Evolutionary conservation across 2,113 vertebrate genomes (phyloP), one percentile per base, ranked within the genome.

Genomic region (Chlamydotis undulata): DNA sequence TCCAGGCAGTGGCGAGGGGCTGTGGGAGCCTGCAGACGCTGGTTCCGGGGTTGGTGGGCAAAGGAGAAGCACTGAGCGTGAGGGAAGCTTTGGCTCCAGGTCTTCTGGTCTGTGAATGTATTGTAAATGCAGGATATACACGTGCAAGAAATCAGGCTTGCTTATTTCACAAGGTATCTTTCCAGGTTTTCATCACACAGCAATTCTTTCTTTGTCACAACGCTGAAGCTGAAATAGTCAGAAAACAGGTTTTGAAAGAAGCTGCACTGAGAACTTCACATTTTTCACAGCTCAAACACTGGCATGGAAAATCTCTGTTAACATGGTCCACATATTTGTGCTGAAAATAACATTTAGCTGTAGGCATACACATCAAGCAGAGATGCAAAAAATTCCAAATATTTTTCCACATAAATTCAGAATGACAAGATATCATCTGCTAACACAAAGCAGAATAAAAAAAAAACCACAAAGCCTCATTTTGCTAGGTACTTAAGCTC

Each of bases 271-370:
- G 56, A 91, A 67, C 43, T 87, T 94, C 68, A 52, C 60, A 52
- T 91, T 92, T 94, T 95, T 94, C 95, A 87, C 83, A 94, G 91
- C 91, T 92, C 93, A 92, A 89, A 67, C 31, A 12, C 43, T 89
- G 91, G 52, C 83, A 49, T 33, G 89, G 65, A 84, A 91, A 52
- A 94, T 64, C 86, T 87, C 77, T 64, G 56, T 41, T 75, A 87
- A 81, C 47, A 13, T 13, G 37, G 50, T 50, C 83, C 86, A 74
- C 73, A 59, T 81, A 15, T 53, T 83, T 59, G 83, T 87, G 91
- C 91, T 59, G 89, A 93, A 94, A 96, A 94, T 63, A 93, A 63
- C 52, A 29, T 57, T 83, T 78, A 71, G 9, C 89, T 91, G 76
- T 53, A 86, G 83, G 91, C 71, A 55, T 15, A 60, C 61, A 49